Evolutionary conservation across 1,140 invertebrate species (phyloP), one percentile per base, ranked within the genome.

Genomic region (Solenopsis fugax): DNA sequence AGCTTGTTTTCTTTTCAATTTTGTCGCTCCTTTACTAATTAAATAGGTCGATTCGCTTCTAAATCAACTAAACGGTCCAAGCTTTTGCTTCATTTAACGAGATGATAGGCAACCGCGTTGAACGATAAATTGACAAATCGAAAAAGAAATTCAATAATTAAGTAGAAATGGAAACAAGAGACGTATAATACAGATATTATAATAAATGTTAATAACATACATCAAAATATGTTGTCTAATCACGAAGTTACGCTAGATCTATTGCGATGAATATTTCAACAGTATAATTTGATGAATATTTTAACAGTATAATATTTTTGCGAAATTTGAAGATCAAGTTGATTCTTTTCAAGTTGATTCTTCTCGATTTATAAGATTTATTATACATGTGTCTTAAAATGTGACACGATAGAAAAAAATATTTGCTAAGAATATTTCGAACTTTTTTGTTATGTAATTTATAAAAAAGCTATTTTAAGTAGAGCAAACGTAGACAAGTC

Each of bases 11-110:
- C 76, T 24, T 86, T 21, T 56, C 54, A 56, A 56, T 56, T 56
- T 10, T 80, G 62, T 9, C 41, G 67, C 76, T 72, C 67, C 64
- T 85, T 77, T 84, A 60, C 62, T 80, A 64, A 72, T 89, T 91
- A 91, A 93, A 65, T 80, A 86, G 85, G 60, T 69, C 69, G 75
- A 85, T 82, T 89, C 52, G 80, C 52, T 80, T 91, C 82, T 88
- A 92, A 93, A 94, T 94, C 92, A 87, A 93, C 93, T 94, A 93
- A 93, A 87, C 88, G 88, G 41, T 85, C 50, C 72, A 64, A 62
- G 69, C 86, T 85, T 91, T 78, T 86, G 89, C 85, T 87, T 92
- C 91, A 93, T 92, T 93, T 92, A 91, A 84, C 84, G 71, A 85
- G 87, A 62, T 48, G 18, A 1, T 34, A 24, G 21, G 1, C 24